Evolutionary conservation across 1,140 invertebrate genomes (phyloP).

Genomic region (Drosophila yakuba): DNA sequence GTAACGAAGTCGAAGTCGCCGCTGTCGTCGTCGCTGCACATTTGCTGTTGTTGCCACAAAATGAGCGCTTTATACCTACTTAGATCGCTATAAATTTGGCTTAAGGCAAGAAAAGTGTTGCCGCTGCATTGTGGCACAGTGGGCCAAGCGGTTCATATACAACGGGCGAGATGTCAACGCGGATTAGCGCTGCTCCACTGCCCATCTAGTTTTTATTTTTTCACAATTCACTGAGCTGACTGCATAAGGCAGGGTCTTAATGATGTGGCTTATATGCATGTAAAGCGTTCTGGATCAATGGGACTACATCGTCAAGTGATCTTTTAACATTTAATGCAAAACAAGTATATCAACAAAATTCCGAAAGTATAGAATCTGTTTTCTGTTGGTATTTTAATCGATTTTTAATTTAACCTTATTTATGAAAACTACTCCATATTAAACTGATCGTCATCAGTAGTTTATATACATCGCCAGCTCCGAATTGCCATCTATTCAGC

Average conservation of each 20-base stretch:
- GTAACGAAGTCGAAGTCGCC: conserved; percentile 72
- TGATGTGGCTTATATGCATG: no score
- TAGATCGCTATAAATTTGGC: conserved; percentile 83
- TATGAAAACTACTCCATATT: no score
- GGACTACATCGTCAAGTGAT: not conserved
- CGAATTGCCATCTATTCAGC: not conserved
- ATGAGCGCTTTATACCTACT: conserved; percentile 83
- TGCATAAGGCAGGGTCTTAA: not conserved
- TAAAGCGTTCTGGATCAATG: not conserved
- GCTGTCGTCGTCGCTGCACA: conserved; percentile 25
- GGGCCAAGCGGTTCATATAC: conserved; percentile 4
- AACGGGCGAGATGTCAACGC: conserved; percentile 13
- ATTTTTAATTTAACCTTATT: no score
- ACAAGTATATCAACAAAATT: no score
- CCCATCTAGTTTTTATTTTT: not conserved
- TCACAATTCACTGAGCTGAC: not conserved
- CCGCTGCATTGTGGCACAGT: conserved; percentile 61
- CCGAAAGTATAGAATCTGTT: no score
- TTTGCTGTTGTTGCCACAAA: conserved; percentile 70
- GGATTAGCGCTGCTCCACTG: conserved; percentile 14
- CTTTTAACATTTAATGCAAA: no score
- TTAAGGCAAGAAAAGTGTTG: conserved; percentile 83
- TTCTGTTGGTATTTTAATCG: no score
- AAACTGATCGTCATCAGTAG: not conserved
- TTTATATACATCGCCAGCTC: not conserved